Evolutionary conservation across 2,797 vertebrate species (phyloP).

Genomic region (Merluccius polli): DNA sequence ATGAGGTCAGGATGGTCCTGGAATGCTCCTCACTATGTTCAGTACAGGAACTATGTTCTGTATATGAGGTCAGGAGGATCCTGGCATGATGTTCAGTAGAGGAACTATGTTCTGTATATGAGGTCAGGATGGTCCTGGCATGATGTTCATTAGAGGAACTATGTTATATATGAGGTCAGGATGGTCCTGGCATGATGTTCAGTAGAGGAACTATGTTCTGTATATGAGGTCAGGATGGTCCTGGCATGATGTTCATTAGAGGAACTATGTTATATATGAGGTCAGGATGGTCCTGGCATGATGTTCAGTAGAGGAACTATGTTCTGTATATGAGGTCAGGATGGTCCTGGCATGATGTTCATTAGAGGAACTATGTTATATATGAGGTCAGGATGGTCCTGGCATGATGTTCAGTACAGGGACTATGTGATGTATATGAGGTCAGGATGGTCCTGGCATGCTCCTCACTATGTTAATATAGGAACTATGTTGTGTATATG

Average conservation of each 20-base stretch:
- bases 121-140: background rate
- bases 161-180: background rate
- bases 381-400: background rate
- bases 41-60: too few relatives aligned
- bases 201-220: background rate
- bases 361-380: background rate
- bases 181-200: too few relatives aligned
- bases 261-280: background rate
- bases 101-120: background rate
- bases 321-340: background rate
- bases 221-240: constrained; percentile 75
- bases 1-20: background rate
- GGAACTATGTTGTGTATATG: constrained; percentile 55
- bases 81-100: background rate
- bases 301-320: too few relatives aligned
- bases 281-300: background rate
- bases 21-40: background rate
- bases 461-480: too few relatives aligned
- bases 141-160: too few relatives aligned
- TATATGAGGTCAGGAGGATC: background rate
- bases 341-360: background rate
- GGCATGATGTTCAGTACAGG: too few relatives aligned
- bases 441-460: too few relatives aligned
- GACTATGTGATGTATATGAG: background rate
- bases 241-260: background rate